These are phyloP conservation scores for Perodicticus potto DNA, from an alignment of 2,797 vertebrate species.

Conservation along the genomic window DNA sequence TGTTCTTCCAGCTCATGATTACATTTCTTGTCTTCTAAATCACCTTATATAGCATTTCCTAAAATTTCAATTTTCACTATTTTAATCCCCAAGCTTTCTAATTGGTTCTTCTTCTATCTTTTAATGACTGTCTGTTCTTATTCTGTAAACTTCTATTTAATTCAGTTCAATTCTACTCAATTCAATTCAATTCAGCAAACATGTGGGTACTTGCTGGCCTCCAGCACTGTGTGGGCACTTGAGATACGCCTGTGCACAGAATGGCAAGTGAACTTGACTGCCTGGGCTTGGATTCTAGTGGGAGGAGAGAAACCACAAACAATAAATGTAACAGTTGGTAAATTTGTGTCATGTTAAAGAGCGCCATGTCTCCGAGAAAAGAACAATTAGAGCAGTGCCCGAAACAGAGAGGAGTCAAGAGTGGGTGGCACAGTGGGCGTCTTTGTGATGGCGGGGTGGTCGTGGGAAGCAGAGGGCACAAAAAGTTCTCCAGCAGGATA, in stretches of 20 bases:
- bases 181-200: neutral
- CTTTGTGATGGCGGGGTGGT: neutral
- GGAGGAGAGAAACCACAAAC: neutral
- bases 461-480: neutral
- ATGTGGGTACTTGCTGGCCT: neutral
- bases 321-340: neutral
- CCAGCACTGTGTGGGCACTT: neutral
- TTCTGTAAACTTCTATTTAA: neutral
- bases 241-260: neutral
- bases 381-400: neutral
- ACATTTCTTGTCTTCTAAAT: neutral
- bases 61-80: neutral
- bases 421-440: neutral
- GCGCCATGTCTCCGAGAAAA: neutral
- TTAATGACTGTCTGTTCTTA: neutral
- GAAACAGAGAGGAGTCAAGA: neutral
- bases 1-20: neutral
- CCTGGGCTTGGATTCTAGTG: neutral
- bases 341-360: neutral
- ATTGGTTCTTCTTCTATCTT: neutral
- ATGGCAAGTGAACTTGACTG: neutral
- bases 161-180: neutral
- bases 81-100: neutral
- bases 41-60: neutral
- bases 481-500: neutral